Conservation (phyloP, 2,797 vertebrate species). For the Anguilla anguilla region DNA sequence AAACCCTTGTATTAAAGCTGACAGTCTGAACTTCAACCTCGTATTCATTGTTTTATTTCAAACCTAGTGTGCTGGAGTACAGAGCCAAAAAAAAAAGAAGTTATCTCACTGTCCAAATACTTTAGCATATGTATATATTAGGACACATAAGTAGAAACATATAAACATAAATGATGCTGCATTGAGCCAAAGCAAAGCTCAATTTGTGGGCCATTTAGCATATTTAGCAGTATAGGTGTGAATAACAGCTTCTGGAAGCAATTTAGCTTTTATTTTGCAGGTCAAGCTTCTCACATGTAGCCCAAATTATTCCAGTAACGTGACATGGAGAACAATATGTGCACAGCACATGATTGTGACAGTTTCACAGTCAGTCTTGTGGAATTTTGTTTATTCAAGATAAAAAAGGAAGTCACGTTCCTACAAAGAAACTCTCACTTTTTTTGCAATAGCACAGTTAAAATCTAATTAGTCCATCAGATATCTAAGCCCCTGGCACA, state of each 20-base stretch:
- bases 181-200: background rate
- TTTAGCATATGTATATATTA: no score
- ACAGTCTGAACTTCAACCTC: no score
- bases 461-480: slow-evolving; percentile 23
- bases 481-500: slow-evolving; percentile 21
- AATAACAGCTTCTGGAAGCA: background rate
- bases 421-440: background rate
- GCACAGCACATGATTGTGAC: background rate
- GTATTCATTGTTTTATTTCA: no score
- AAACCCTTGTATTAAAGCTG: no score
- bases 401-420: background rate
- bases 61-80: no score
- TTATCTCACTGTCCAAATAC: no score
- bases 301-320: background rate
- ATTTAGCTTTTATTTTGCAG: background rate
- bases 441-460: slow-evolving; percentile 24
- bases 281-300: background rate
- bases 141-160: no score
- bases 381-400: background rate
- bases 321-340: background rate
- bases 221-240: background rate
- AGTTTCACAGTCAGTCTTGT: background rate
- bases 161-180: background rate
- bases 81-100: no score
- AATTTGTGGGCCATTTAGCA: no score